A percentile compares a stretch with the other conserved stretches of the same genome.
These are phyloP conservation scores for Rhaphigaster nebulosa DNA, from an alignment of 2,888 invertebrate species.

Conservation along the genomic window DNA sequence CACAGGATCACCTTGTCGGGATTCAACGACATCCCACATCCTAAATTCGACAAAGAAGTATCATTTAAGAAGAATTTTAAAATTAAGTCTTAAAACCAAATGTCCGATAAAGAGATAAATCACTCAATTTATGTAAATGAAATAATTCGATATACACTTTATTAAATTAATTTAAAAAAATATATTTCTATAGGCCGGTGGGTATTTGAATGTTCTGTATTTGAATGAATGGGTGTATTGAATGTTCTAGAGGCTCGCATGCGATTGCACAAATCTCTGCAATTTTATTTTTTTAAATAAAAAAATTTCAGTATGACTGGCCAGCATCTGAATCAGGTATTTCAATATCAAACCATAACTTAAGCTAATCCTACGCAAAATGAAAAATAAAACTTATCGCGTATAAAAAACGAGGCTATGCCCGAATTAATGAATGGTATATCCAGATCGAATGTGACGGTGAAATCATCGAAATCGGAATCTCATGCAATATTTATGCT, in stretches of 20 bases:
- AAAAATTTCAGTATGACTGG: not conserved
- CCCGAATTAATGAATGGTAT: not conserved
- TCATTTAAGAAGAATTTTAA: no score
- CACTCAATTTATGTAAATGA: no score
- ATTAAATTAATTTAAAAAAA: no score
- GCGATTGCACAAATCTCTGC: not conserved
- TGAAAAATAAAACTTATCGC: not conserved
- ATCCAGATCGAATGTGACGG: not conserved
- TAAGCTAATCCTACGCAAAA: not conserved
- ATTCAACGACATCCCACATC: no score
- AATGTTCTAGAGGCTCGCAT: not conserved
- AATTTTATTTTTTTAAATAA: not conserved
- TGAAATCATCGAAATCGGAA: conserved; percentile 23
- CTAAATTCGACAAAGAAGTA: no score
- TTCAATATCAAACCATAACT: not conserved
- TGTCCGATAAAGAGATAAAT: no score
- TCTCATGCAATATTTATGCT: conserved; percentile 13
- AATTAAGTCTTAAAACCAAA: no score
- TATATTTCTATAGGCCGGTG: no score
- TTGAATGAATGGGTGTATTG: not conserved
- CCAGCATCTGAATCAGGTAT: not conserved
- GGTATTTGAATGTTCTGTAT: no score
- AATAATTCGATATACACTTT: no score
- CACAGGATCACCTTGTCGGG: no score
- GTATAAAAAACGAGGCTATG: not conserved